Evolutionary conservation across 1,140 invertebrate genomes (phyloP), one percentile per base, ranked within the genome.

Genomic region (Vanessa atalanta): DNA sequence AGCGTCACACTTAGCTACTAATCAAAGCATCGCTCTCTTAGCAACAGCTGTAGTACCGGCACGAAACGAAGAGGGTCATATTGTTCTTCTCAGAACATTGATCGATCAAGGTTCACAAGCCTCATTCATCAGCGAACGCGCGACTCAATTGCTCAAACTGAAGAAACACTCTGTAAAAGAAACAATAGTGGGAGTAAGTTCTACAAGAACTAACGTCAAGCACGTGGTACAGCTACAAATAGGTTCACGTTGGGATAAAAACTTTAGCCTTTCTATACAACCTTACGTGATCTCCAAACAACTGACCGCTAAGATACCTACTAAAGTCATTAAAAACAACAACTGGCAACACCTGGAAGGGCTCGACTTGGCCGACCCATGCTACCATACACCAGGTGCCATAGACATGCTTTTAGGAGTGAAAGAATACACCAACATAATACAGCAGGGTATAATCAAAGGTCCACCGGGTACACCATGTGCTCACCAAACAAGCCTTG

Each of bases 321-420:
- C 37, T 8, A 60, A 51, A 13, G 68, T 68, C 13, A 51, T 74
- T 1, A 31, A 7, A 20, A 14, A 14, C n/a, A 15, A 50, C 12
- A 50, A 67, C n/a, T 79, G 73, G 78, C 20, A 57, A 12, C 65
- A 76, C 15, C 8, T 73, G 14, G 14, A 48, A 47, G 67, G 57
- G 43, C 23, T 78, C 9, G 8, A 20, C 7, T 71, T 82, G 47
- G 78, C 80, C 31, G 80, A 82, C 68, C 76, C 76, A 11, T 4
- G 37, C 37, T 79, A 72, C 55, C 9, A 75, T 47, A 68, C 37
- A n/a, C 74, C 80, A 9, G 71, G 73, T 15, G 72, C 66, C 63
- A 71, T 83, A 11, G 79, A 80, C 47, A 11, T 80, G 47, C 51
- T 80, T 20, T 50, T 77, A n/a, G 77, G 75, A 26, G 77, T 73